phyloP scores from a whole-genome alignment of 2,888 invertebrate genomes.

The Drosophila neutralis region DNA sequence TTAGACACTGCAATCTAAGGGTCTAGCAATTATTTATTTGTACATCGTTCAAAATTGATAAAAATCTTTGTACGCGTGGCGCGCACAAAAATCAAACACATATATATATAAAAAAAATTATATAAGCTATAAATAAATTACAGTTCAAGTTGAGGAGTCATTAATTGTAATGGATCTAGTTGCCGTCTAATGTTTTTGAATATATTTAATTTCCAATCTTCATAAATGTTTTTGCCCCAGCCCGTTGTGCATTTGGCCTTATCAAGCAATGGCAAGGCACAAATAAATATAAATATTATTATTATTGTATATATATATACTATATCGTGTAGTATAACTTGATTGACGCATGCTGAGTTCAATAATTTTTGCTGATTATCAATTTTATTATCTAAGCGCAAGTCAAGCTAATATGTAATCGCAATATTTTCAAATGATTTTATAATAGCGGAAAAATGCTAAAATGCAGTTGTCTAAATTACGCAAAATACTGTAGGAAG shows the following conservation, averaged over 20 bases:
- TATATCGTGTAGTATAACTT: slow-evolving; percentile 13
- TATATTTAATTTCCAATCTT: slow-evolving; percentile 10
- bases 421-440: slow-evolving; percentile 3
- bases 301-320: background rate
- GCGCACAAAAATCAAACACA: background rate
- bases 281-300: slow-evolving; percentile 7
- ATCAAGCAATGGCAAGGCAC: slow-evolving; percentile 20
- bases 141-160: background rate
- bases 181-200: background rate
- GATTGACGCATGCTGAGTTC: slow-evolving; percentile 49
- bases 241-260: slow-evolving; percentile 15
- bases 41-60: slow-evolving; percentile 32
- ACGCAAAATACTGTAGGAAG: background rate
- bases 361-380: slow-evolving; percentile 51
- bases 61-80: slow-evolving; percentile 45
- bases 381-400: slow-evolving; percentile 60
- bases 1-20: slow-evolving; percentile 35
- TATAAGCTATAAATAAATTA: slow-evolving; percentile 33
- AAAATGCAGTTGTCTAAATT: background rate
- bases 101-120: background rate
- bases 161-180: slow-evolving; percentile 10
- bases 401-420: slow-evolving; percentile 36
- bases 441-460: background rate
- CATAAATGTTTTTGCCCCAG: slow-evolving; percentile 21
- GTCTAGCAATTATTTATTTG: slow-evolving; percentile 46